Percentiles rank a stretch among this genome's conserved stretches.
These are phyloP conservation scores for Brachionus manjavacas DNA, from an alignment of 1,140 invertebrate genomes.

Conservation along the genomic window DNA sequence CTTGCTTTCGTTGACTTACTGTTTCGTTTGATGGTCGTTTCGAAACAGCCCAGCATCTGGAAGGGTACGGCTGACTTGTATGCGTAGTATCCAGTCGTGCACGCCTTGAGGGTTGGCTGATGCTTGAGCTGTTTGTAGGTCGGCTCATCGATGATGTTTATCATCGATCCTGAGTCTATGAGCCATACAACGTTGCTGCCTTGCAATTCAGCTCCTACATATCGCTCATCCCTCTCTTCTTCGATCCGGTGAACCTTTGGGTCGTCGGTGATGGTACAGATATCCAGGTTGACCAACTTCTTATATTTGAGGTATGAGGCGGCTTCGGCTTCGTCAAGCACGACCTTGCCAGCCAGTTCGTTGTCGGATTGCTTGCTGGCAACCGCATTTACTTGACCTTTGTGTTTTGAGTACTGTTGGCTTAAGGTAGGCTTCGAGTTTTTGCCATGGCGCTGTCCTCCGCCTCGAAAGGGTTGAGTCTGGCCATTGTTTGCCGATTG, in stretches of 20 bases:
- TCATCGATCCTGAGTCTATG: background rate
- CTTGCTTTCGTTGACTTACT: background rate
- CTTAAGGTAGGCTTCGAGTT: background rate
- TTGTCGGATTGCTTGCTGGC: background rate
- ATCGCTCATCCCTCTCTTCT: background rate
- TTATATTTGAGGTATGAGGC: background rate
- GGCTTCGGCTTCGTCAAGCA: background rate
- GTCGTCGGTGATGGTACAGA: background rate
- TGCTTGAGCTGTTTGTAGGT: background rate
- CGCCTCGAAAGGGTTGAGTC: background rate
- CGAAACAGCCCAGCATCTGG: background rate
- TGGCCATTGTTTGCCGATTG: background rate
- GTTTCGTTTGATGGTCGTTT: background rate
- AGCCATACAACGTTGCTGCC: background rate
- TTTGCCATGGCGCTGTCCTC: background rate
- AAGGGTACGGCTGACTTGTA: background rate
- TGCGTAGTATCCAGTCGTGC: background rate
- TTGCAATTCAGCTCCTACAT: background rate
- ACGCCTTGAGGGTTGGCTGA: background rate
- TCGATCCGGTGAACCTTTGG: background rate
- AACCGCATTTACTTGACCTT: background rate
- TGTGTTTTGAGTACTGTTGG: background rate
- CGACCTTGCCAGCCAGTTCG: background rate
- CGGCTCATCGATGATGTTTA: background rate
- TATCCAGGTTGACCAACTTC: background rate